phyloP scores from a whole-genome alignment of 2,888 invertebrate genomes.

The Tetropium fuscum region DNA sequence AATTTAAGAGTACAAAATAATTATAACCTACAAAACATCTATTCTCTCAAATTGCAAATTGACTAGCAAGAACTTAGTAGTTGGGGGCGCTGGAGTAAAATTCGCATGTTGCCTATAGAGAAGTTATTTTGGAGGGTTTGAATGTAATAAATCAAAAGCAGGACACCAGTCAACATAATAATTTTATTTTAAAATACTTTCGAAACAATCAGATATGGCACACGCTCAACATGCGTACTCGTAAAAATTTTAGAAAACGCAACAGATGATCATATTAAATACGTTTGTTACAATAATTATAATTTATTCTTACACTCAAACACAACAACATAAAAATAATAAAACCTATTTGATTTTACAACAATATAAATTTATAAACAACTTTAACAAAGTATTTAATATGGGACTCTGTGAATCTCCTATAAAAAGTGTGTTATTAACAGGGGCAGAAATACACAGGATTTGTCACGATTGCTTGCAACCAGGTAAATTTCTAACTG shows the following conservation, averaged over 20 bases:
- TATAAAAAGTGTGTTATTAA: constrained; percentile 41
- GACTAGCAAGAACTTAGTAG: too few relatives aligned
- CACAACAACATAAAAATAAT: constrained; percentile 54
- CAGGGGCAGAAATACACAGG: constrained; percentile 43
- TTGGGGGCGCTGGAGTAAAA: too few relatives aligned
- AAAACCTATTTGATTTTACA: constrained; percentile 56
- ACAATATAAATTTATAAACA: constrained; percentile 58
- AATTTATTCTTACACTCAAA: constrained; percentile 35
- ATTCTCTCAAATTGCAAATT: too few relatives aligned
- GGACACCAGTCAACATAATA: constrained; percentile 10
- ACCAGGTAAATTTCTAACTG: constrained; percentile 71
- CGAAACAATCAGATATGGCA: constrained; percentile 54
- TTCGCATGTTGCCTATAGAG: too few relatives aligned
- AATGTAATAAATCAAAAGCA: constrained; percentile 6
- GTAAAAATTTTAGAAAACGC: constrained; percentile 39
- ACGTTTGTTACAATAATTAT: constrained; percentile 42
- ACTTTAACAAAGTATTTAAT: constrained; percentile 53
- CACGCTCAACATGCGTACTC: constrained; percentile 49
- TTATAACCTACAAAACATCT: too few relatives aligned
- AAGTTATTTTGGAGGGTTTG: too few relatives aligned
- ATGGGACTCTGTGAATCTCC: constrained; percentile 45
- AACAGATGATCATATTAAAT: constrained; percentile 51
- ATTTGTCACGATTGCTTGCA: constrained; percentile 73
- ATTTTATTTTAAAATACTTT: constrained; percentile 14
- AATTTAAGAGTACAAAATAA: too few relatives aligned